Base-by-base conservation (phyloP, 2,888 invertebrate genomes). In the Yponomeuta malinellus region DNA sequence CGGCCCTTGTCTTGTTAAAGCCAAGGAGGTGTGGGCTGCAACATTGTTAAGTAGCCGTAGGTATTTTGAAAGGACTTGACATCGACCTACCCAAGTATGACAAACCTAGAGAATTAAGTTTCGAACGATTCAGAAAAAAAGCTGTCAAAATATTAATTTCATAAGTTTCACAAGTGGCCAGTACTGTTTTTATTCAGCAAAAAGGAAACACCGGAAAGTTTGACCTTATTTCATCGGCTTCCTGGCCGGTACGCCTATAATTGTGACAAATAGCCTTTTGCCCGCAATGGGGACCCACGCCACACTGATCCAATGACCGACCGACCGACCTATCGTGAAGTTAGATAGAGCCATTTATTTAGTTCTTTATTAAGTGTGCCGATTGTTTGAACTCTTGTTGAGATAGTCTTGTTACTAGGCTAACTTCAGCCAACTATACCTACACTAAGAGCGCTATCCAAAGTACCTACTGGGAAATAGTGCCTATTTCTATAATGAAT, bases 1-100 rank as follows among this genome's bases (percentile, higher is more conserved):
- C 65, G 31, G 65, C 65, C 65, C 65, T 29, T 31, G 65, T 29
- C 31, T 65, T 65, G 65, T 31, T 33, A 65, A 29, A 65, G 12
- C 52, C 52, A 8, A 59, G 15, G 15, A 59, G 12, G 52, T 59
- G 52, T 59, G 15, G 52, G 52, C 15, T 15, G 52, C 15, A 15
- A 59, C 52, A 59, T 15, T 15, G 52, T 59, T 15, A 12, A 59
- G 52, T 59, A 59, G 52, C 15, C 15, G 3, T 59, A 15, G 12
- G 1, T 59, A 59, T 12, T 59, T 59, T 59, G 15, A 15, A 15
- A 15, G 52, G 52, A 5, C 12, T 12, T 59, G 52, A 59, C 52
- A 59, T 59, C 12, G 15, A 15, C 43, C 43, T 43, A 8, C 43
- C 43, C 43, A 43, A 43, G 8, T 8, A 37, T 37, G 2, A 37